A percentile compares a stretch with the other conserved stretches of the same genome.
Conservation (phyloP, 1,140 invertebrate genomes). For the Arion vulgaris region DNA sequence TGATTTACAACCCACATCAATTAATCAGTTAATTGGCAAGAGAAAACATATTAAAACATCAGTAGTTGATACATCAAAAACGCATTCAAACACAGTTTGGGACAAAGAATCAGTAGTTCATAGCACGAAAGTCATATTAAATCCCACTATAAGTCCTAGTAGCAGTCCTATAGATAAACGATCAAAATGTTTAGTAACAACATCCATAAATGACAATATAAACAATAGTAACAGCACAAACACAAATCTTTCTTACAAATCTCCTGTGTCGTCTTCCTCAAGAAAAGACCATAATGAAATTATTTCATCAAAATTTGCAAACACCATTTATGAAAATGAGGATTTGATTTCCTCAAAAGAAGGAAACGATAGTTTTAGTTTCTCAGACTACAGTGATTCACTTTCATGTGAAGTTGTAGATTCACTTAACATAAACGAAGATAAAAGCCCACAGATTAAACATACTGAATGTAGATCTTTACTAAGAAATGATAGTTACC, state of each 20-base stretch:
- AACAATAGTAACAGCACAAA: not conserved
- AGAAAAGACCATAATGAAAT: not conserved
- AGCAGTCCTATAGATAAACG: constrained; percentile 21
- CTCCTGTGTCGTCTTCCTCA: not conserved
- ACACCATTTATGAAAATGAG: not conserved
- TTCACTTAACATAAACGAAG: not conserved
- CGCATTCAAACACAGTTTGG: not conserved
- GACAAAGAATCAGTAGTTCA: not conserved
- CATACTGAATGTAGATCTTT: too few species aligned
- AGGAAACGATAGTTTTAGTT: not conserved
- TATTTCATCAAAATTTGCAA: not conserved
- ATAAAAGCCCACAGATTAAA: not conserved
- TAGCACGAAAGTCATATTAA: not conserved
- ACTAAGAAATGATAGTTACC: too few species aligned
- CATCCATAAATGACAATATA: not conserved
- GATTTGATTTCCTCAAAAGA: not conserved
- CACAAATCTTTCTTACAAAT: not conserved
- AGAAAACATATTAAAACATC: not conserved
- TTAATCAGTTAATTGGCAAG: not conserved
- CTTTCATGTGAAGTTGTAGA: not conserved
- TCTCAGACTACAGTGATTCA: constrained; percentile 3
- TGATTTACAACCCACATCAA: not conserved
- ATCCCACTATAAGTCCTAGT: not conserved
- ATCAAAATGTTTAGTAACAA: not conserved
- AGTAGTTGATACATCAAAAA: not conserved